phyloP scores from a whole-genome alignment of 2,888 invertebrate genomes.

The Ommatoiulus sabulosus region DNA sequence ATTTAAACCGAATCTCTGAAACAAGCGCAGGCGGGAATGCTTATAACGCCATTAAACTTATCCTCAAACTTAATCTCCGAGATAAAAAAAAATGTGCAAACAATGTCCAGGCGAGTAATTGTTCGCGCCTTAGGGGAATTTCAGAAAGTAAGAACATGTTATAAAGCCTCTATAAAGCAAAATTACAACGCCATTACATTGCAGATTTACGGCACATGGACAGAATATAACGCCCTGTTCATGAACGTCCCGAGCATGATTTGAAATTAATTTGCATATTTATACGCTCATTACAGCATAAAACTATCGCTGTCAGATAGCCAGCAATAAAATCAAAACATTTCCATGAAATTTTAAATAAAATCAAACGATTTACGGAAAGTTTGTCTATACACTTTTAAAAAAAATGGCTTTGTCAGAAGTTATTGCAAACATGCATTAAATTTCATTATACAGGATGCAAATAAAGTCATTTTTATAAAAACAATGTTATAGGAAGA shows the following conservation, averaged over 20 bases:
- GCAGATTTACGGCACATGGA: not conserved
- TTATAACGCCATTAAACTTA: conserved; percentile 6
- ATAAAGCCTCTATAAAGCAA: not conserved
- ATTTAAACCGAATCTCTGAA: not conserved
- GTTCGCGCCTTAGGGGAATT: not conserved
- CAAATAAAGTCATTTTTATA: too few relatives aligned
- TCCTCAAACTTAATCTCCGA: not conserved
- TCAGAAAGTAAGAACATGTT: not conserved
- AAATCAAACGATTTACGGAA: too few relatives aligned
- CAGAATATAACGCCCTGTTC: not conserved
- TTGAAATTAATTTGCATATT: not conserved
- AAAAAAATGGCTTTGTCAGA: too few relatives aligned
- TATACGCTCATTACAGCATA: too few relatives aligned
- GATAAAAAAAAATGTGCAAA: not conserved
- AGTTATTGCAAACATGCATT: too few relatives aligned
- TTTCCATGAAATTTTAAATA: too few relatives aligned
- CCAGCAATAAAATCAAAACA: too few relatives aligned
- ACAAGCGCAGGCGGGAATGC: conserved; percentile 25
- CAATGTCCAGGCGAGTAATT: conserved; percentile 32
- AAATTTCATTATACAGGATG: too few relatives aligned
- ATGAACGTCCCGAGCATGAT: not conserved
- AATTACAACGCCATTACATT: not conserved
- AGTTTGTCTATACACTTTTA: too few relatives aligned
- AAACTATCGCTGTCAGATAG: too few relatives aligned
- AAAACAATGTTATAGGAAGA: too few relatives aligned